phyloP scores from a whole-genome alignment of 2,888 invertebrate genomes.

The Sarcophaga subvicina region DNA sequence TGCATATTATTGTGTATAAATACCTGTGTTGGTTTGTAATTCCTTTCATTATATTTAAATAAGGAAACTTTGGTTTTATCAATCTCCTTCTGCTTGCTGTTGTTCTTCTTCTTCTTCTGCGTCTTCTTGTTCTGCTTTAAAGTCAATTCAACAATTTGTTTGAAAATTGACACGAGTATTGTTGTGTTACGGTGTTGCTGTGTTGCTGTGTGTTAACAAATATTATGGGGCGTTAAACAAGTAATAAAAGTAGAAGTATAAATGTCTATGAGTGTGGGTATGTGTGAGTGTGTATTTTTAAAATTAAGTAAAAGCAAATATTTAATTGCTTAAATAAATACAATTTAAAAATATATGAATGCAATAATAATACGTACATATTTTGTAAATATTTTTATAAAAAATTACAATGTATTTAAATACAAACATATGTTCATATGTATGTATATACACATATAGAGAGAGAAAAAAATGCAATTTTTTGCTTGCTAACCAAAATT shows the following conservation, averaged over 20 bases:
- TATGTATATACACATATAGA: too few species aligned
- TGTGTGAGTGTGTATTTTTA: neutral
- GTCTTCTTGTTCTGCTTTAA: neutral
- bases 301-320: conserved; percentile 18
- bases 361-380: neutral
- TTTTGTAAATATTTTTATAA: neutral
- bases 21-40: neutral
- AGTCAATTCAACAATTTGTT: conserved; percentile 4
- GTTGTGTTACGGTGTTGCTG: too few species aligned
- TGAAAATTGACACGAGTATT: neutral
- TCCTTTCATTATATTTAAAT: neutral
- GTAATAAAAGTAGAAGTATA: neutral
- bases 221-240: too few species aligned
- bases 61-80: neutral
- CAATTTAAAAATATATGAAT: neutral
- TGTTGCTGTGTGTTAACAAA: too few species aligned
- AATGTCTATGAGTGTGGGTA: neutral
- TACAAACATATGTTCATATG: too few species aligned
- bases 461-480: too few species aligned
- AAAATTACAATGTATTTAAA: neutral
- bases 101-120: neutral
- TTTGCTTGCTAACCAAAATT: too few species aligned
- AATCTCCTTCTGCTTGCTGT: neutral
- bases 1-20: neutral
- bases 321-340: conserved; percentile 47